Conservation (phyloP, 1,140 invertebrate species). For the Drosophila lacteicornis region DNA sequence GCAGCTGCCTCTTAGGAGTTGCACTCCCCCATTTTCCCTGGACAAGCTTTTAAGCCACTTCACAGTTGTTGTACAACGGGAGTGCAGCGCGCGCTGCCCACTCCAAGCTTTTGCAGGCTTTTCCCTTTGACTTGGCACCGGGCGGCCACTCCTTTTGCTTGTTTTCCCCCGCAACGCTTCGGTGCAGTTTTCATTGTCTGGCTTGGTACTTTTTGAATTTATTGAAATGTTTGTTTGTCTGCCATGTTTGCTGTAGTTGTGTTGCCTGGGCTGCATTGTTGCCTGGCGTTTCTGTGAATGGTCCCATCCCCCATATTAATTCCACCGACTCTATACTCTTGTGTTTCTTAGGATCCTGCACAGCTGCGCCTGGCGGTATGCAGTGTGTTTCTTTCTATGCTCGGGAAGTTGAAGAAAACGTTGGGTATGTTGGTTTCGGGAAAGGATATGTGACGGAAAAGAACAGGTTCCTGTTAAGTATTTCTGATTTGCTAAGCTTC, state of each 20-base stretch:
- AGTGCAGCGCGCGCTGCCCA: slow-evolving; percentile 7
- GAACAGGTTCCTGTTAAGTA: not conserved
- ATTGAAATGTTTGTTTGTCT: slow-evolving; percentile 84
- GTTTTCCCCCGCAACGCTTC: slow-evolving; percentile 47
- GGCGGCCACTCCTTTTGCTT: slow-evolving; percentile 73
- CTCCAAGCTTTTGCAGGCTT: not conserved
- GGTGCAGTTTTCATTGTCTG: slow-evolving; percentile 62
- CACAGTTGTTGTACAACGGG: slow-evolving; percentile 53
- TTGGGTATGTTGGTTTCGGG: not conserved
- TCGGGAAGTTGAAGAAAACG: not conserved
- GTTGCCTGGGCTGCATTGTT: slow-evolving; percentile 57
- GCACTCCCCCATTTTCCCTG: slow-evolving; percentile 18
- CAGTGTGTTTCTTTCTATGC: slow-evolving; percentile 17
- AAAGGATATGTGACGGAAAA: not conserved
- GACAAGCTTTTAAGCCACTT: slow-evolving; percentile 81
- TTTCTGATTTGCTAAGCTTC: not conserved
- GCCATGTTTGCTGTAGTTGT: slow-evolving; percentile 32
- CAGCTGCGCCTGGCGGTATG: slow-evolving; percentile 56
- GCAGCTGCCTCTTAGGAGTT: slow-evolving; percentile 42
- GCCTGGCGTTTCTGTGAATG: slow-evolving; percentile 12
- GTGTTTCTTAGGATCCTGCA: slow-evolving; percentile 18
- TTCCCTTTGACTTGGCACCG: slow-evolving; percentile 24
- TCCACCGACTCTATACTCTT: not conserved
- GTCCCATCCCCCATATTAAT: slow-evolving; percentile 7
- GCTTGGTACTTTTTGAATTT: slow-evolving; percentile 69